A percentile compares a stretch with the other conserved stretches of the same genome.
These are phyloP conservation scores for Eudemis profundana DNA, from an alignment of 2,888 invertebrate genomes.

Conservation along the genomic window DNA sequence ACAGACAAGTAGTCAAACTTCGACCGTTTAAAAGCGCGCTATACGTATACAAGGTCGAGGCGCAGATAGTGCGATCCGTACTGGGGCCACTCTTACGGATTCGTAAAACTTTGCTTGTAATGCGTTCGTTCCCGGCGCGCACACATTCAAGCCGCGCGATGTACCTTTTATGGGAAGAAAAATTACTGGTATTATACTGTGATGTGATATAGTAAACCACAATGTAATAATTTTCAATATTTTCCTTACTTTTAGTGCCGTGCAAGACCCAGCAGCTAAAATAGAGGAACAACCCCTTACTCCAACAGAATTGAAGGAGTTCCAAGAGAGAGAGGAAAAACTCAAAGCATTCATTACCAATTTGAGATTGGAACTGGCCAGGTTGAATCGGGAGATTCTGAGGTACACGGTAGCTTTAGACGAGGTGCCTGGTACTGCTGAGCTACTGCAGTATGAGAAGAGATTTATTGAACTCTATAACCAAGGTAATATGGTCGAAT, in stretches of 20 bases:
- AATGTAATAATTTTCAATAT: no score
- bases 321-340: constrained; percentile 71
- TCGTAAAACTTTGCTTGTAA: no score
- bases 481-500: constrained; percentile 86
- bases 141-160: no score
- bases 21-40: no score
- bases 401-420: constrained; percentile 94
- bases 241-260: constrained; percentile 58
- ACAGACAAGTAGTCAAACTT: no score
- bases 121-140: no score
- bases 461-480: constrained; percentile 98
- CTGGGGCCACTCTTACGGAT: no score
- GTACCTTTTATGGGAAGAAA: no score
- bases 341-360: constrained; percentile 68
- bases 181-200: no score
- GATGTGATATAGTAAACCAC: no score
- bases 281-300: constrained; percentile 72
- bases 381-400: constrained; percentile 91
- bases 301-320: constrained; percentile 70
- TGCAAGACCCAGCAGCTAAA: constrained; percentile 61
- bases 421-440: constrained; percentile 96
- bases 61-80: no score
- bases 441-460: constrained; percentile 97
- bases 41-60: no score
- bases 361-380: constrained; percentile 88